Conservation (phyloP, 2,888 invertebrate species). For the Erebia aethiops region DNA sequence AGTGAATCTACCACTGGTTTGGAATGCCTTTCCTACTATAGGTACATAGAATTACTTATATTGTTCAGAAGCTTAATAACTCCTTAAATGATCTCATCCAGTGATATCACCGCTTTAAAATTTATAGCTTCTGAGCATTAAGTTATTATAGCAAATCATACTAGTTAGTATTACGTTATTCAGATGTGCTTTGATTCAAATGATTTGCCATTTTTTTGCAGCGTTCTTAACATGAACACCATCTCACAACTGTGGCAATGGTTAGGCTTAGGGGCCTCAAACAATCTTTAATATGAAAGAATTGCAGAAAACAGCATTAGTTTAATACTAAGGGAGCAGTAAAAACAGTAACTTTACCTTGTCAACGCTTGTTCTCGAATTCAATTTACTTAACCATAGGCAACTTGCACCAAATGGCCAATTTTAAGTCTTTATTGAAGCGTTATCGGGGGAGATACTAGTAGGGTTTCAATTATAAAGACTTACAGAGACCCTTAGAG, state of each 20-base stretch:
- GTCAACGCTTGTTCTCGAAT: not conserved
- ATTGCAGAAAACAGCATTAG: too few relatives aligned
- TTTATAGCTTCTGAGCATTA: not conserved
- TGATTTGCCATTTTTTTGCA: not conserved
- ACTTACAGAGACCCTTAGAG: slow-evolving; percentile 39
- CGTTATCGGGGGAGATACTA: slow-evolving; percentile 28
- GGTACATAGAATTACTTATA: too few relatives aligned
- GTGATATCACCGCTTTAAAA: slow-evolving; percentile 5
- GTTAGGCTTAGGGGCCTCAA: not conserved
- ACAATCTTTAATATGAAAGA: too few relatives aligned
- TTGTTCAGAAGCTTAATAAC: not conserved
- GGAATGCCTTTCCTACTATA: too few relatives aligned
- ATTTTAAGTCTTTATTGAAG: slow-evolving; percentile 12
- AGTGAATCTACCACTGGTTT: too few relatives aligned
- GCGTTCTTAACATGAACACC: not conserved
- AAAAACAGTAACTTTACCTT: too few relatives aligned
- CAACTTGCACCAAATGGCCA: slow-evolving; percentile 13
- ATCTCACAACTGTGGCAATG: not conserved
- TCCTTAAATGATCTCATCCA: slow-evolving; percentile 4
- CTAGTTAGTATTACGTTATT: too few relatives aligned
- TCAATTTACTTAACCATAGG: not conserved
- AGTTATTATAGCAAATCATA: not conserved
- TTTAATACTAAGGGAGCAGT: too few relatives aligned
- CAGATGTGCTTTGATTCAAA: too few relatives aligned
- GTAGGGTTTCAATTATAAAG: slow-evolving; percentile 40